These are phyloP conservation scores for Uromys caudimaculatus DNA, from an alignment of 2,797 vertebrate species.

Conservation along the genomic window DNA sequence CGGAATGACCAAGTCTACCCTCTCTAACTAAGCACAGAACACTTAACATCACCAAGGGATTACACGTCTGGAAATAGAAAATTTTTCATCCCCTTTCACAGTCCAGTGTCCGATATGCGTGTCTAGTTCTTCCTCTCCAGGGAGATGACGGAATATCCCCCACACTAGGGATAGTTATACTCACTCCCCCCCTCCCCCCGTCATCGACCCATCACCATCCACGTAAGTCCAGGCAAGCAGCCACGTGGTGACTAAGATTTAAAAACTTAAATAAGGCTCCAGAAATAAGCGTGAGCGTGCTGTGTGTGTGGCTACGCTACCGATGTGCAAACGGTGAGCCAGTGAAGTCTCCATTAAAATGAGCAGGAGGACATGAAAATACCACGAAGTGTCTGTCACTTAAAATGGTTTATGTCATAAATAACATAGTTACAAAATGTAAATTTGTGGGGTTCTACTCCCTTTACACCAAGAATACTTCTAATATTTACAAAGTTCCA, in stretches of 20 bases:
- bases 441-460: not conserved
- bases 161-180: conserved; percentile 14
- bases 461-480: conserved; percentile 11
- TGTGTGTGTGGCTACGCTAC: no score
- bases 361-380: not conserved
- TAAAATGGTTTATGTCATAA: not conserved
- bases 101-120: not conserved
- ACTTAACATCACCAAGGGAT: not conserved
- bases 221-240: not conserved
- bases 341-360: not conserved
- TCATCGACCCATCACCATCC: not conserved
- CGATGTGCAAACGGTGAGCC: not conserved
- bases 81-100: not conserved
- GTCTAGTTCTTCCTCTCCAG: not conserved
- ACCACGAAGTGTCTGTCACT: not conserved
- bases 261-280: conserved; percentile 9
- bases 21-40: not conserved
- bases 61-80: not conserved
- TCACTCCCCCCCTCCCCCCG: not conserved
- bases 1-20: not conserved
- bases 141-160: not conserved
- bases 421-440: conserved; percentile 1
- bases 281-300: not conserved
- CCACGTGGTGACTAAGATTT: not conserved
- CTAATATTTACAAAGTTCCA: conserved; percentile 29